These are phyloP conservation scores for Mirounga angustirostris DNA, from an alignment of 2,113 vertebrate genomes.

Conservation along the genomic window DNA sequence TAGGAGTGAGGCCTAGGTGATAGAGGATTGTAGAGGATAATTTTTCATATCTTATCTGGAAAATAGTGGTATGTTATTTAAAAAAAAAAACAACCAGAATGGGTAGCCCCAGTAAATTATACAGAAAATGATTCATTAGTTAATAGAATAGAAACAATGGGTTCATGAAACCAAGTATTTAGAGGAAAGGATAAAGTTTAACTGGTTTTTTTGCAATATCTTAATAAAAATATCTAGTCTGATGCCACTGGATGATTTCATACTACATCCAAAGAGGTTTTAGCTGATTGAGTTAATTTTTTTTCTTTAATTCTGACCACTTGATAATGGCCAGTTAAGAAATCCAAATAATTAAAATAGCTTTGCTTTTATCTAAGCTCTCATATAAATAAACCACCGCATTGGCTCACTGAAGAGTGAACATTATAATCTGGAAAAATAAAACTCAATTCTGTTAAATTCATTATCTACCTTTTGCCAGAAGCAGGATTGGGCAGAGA, in stretches of 20 bases:
- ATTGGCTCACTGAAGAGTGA: conserved; percentile 3
- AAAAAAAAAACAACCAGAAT: not conserved
- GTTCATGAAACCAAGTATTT: not conserved
- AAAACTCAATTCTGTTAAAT: conserved; percentile 22
- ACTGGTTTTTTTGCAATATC: conserved; percentile 16
- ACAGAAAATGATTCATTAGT: not conserved
- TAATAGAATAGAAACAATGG: not conserved
- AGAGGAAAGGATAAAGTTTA: not conserved
- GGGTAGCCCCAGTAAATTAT: not conserved
- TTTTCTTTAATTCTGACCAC: not conserved
- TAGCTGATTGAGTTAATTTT: conserved; percentile 12
- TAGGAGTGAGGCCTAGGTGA: not conserved
- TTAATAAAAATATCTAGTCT: not conserved
- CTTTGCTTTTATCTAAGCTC: conserved; percentile 18
- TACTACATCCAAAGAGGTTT: not conserved
- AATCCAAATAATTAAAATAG: conserved; percentile 36
- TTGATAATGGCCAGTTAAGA: conserved; percentile 39
- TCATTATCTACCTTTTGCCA: conserved; percentile 13
- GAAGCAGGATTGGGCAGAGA: conserved; percentile 41
- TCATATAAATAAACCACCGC: not conserved
- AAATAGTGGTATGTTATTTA: not conserved
- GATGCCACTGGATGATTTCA: not conserved
- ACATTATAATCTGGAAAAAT: not conserved
- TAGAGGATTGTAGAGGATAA: not conserved
- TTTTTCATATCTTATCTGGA: not conserved